A percentile compares a stretch with the other conserved stretches of the same genome.
Evolutionary conservation across 2,113 vertebrate genomes (phyloP).

Genomic region (Girardinichthys multiradiatus): DNA sequence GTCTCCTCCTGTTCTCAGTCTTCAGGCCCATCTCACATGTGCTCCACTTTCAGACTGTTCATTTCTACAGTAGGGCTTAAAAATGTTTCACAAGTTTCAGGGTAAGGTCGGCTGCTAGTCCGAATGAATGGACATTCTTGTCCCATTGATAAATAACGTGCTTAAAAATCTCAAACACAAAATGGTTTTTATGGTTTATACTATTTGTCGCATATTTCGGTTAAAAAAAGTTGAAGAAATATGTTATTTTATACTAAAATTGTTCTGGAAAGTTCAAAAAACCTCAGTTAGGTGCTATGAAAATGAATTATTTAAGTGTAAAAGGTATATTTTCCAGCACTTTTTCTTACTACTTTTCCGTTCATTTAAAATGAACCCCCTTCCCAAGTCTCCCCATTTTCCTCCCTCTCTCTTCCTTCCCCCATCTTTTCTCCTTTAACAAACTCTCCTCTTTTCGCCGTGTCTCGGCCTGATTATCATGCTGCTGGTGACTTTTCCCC

Average conservation of each 20-base stretch:
- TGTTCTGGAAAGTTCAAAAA: background rate
- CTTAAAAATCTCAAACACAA: background rate
- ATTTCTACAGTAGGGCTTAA: background rate
- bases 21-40: constrained; percentile 21
- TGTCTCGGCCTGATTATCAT: constrained; percentile 81
- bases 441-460: constrained; percentile 65
- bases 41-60: background rate
- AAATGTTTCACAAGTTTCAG: background rate
- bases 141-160: background rate
- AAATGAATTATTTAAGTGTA: background rate
- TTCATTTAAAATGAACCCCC: constrained; percentile 14
- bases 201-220: background rate
- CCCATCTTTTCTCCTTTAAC: constrained; percentile 67
- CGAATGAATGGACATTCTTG: background rate
- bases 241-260: background rate
- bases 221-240: background rate
- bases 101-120: background rate
- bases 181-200: background rate
- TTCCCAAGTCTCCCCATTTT: background rate
- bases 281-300: background rate
- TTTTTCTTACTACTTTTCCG: constrained; percentile 2
- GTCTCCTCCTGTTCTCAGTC: constrained; percentile 28
- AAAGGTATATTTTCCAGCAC: background rate
- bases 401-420: background rate
- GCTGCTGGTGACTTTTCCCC: constrained; percentile 76